Percentiles rank a stretch among this genome's conserved stretches.
Evolutionary conservation across 2,113 vertebrate genomes (phyloP).

Genomic region (Xiphophorus couchianus): DNA sequence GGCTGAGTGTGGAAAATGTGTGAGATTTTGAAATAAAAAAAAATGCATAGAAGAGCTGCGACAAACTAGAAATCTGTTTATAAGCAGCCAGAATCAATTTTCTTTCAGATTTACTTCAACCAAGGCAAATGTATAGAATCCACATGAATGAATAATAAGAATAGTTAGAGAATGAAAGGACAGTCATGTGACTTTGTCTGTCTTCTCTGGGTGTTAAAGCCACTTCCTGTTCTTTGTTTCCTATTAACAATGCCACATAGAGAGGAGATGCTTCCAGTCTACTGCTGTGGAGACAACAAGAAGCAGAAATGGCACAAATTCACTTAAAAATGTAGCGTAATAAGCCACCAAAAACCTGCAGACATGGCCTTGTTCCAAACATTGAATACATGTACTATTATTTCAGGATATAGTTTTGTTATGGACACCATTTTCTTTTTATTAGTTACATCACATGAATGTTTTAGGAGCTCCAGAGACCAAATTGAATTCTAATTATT

Average conservation of each 20-base stretch:
- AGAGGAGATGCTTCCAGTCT: conserved; percentile 39
- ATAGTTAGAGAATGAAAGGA: neutral
- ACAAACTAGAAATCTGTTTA: too few species aligned
- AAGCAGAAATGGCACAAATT: neutral
- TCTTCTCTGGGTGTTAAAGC: conserved; percentile 9
- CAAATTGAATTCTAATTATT: neutral
- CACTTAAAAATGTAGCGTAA: neutral
- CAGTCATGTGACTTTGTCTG: conserved; percentile 28
- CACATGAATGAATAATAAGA: conserved; percentile 13
- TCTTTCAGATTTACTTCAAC: too few species aligned
- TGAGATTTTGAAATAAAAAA: too few species aligned
- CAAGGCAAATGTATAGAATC: conserved; percentile 30
- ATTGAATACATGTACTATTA: neutral
- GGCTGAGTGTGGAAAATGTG: too few species aligned
- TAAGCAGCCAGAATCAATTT: too few species aligned
- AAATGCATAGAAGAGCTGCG: too few species aligned
- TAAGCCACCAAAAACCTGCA: neutral
- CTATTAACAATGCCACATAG: conserved; percentile 7
- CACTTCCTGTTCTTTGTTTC: conserved; percentile 33
- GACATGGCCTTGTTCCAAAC: too few species aligned
- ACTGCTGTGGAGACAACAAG: neutral
- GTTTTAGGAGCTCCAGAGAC: neutral
- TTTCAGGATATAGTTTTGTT: neutral
- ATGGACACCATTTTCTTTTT: neutral
- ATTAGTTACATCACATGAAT: neutral